Evolutionary conservation across 2,888 invertebrate genomes (phyloP).

Genomic region (Lysandra bellargus): DNA sequence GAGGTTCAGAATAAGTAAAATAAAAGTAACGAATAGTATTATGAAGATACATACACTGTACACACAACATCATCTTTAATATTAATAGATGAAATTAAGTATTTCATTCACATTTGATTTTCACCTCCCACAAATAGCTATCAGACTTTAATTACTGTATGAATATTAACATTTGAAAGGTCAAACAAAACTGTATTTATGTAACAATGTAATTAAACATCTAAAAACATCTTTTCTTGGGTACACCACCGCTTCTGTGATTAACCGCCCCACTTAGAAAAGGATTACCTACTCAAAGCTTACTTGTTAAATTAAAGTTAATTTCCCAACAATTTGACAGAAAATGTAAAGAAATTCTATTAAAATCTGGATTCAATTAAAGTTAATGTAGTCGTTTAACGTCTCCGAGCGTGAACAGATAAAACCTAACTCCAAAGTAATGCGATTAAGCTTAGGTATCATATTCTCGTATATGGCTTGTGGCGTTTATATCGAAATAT

Average conservation of each 20-base stretch:
- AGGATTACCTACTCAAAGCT: no score
- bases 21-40: no score
- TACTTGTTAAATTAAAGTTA: no score
- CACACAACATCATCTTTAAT: background rate
- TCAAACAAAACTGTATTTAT: no score
- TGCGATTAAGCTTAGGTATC: slow-evolving; percentile 4
- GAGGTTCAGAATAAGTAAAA: no score
- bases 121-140: background rate
- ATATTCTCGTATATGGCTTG: slow-evolving; percentile 7
- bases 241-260: background rate
- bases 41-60: no score
- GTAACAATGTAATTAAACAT: no score
- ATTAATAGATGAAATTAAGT: background rate
- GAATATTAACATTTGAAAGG: no score
- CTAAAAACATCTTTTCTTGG: background rate
- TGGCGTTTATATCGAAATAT: slow-evolving; percentile 28
- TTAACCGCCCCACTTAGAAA: no score
- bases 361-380: background rate
- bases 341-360: background rate
- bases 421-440: background rate
- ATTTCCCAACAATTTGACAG: background rate
- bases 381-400: no score
- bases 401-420: background rate
- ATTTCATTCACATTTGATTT: background rate
- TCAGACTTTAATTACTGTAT: no score